Conservation (phyloP, 1,140 invertebrate genomes). For the Drosophila punjabiensis region DNA sequence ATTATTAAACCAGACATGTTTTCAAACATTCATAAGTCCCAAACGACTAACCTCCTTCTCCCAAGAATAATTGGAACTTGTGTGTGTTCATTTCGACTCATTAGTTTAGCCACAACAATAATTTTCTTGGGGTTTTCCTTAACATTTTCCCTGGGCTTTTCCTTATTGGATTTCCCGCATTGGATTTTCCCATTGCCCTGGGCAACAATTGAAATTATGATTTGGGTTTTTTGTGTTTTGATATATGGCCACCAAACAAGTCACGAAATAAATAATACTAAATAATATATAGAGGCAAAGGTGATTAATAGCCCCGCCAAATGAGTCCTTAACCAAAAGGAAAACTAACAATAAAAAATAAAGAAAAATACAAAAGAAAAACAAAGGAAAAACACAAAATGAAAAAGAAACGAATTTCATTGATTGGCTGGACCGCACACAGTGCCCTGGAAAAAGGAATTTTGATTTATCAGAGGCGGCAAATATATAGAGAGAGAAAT, state of each 20-base stretch:
- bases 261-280: slow-evolving; percentile 38
- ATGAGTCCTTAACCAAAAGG: slow-evolving; percentile 38
- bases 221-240: slow-evolving; percentile 69
- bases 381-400: not conserved
- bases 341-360: slow-evolving; percentile 22
- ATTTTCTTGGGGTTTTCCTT: slow-evolving; percentile 12
- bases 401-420: slow-evolving; percentile 52
- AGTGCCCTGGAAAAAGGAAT: slow-evolving; percentile 37
- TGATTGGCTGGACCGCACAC: slow-evolving; percentile 74
- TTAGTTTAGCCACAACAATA: slow-evolving; percentile 42
- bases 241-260: slow-evolving; percentile 57
- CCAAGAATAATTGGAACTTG: slow-evolving; percentile 2
- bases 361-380: slow-evolving; percentile 5
- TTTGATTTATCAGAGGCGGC: slow-evolving; percentile 72
- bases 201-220: slow-evolving; percentile 72
- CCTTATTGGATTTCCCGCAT: slow-evolving; percentile 13
- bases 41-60: not conserved
- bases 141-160: slow-evolving; percentile 11
- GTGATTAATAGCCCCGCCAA: slow-evolving; percentile 66
- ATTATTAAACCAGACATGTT: not conserved
- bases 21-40: slow-evolving; percentile 3
- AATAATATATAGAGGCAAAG: slow-evolving; percentile 55
- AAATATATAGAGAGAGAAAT: slow-evolving; percentile 28
- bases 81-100: slow-evolving; percentile 13
- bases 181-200: slow-evolving; percentile 29